Percentiles rank a stretch among this genome's conserved stretches.
phyloP scores from a whole-genome alignment of 2,888 invertebrate genomes.

The Petrolisthes cinctipes region DNA sequence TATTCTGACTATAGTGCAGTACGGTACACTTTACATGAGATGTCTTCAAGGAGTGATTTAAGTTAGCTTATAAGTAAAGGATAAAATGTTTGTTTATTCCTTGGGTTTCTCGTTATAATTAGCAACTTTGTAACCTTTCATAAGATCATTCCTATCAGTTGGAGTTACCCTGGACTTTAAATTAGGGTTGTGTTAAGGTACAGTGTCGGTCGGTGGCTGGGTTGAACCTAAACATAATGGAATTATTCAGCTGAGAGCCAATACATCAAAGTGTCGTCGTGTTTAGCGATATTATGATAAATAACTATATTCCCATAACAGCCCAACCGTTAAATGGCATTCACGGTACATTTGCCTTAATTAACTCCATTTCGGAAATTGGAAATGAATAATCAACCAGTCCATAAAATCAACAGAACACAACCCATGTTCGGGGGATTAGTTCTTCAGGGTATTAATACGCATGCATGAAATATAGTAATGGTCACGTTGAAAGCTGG shows the following conservation, averaged over 20 bases:
- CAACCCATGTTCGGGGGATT: conserved; percentile 4
- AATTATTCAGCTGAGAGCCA: background rate
- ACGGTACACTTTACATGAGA: no score
- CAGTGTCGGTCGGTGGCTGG: background rate
- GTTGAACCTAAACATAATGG: background rate
- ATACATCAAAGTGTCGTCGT: conserved; percentile 21
- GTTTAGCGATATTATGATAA: conserved; percentile 15
- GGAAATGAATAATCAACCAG: conserved; percentile 20
- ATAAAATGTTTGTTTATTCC: no score
- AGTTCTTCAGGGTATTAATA: background rate
- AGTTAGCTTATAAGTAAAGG: no score
- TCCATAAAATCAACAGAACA: conserved; percentile 17
- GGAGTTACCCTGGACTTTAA: no score
- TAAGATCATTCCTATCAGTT: no score
- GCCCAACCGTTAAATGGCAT: conserved; percentile 24
- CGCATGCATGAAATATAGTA: background rate
- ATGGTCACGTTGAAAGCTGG: background rate
- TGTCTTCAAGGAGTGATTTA: no score
- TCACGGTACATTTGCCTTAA: conserved; percentile 17
- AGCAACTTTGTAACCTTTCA: no score
- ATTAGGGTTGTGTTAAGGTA: no score
- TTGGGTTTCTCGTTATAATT: no score
- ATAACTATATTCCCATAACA: conserved; percentile 9
- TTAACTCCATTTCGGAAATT: conserved; percentile 32
- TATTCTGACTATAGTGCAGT: no score